Conservation (phyloP, 2,888 invertebrate genomes). For the Acanthosepion lycidas region DNA sequence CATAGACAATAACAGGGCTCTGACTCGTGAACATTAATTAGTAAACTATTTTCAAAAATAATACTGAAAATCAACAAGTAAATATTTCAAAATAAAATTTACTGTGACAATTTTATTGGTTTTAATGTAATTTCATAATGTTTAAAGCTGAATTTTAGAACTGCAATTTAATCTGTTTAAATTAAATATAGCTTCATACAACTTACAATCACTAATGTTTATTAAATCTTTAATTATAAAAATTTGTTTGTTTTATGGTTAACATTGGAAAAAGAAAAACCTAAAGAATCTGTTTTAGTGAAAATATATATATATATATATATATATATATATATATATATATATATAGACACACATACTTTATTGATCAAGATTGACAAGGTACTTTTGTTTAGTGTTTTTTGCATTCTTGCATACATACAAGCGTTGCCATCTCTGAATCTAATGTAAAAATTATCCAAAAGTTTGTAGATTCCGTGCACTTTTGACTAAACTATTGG, state of each 20-base stretch:
- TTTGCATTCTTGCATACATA: too few species aligned
- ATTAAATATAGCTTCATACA: neutral
- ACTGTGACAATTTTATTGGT: neutral
- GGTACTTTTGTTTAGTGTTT: too few species aligned
- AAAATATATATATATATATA: too few species aligned
- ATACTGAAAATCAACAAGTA: neutral
- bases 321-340: too few species aligned
- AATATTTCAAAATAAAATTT: neutral
- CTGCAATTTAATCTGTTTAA: neutral
- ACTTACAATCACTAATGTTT: neutral
- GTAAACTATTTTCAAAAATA: neutral
- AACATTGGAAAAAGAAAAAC: neutral
- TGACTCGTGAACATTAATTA: neutral
- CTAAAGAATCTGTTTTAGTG: neutral
- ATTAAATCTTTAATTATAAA: neutral
- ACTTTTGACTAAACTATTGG: too few species aligned
- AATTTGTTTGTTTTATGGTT: neutral
- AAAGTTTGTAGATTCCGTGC: too few species aligned
- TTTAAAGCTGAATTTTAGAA: neutral
- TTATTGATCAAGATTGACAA: too few species aligned
- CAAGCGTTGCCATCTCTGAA: too few species aligned
- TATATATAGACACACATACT: too few species aligned
- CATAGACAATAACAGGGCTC: neutral
- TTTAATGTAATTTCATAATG: neutral
- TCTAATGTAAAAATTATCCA: too few species aligned